Base-by-base conservation (phyloP, 2,797 vertebrate species). In the Gallinago solitaria region DNA sequence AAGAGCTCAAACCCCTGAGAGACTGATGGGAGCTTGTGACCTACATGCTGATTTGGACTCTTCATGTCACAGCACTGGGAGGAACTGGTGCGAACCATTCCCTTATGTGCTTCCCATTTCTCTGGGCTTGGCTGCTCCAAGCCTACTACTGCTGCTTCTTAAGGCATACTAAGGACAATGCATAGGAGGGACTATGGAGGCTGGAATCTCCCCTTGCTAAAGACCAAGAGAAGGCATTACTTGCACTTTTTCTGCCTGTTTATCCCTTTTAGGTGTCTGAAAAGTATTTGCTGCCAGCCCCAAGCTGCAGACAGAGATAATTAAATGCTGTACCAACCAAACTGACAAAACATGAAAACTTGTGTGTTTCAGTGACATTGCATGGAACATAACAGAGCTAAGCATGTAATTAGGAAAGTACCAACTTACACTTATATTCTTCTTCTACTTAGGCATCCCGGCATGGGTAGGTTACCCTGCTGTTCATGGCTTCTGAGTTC, bases 321-420 rank as follows among this genome's bases (percentile, higher is more conserved):
- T 87, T 64, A 75, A 88, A 94, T 87, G 78, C 94, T 86, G 76
- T 59, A 93, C 94, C 78, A 91, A 63, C 57, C 79, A 59, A 86
- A 68, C 73, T 90, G 76, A 53, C 79, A 93, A 43, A 83, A 78
- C 73, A 81, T 95, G 87, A 90, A 77, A 91, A 89, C 33, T 41
- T 67, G 50, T 53, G n/a, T 76, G 41, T 53, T 94, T 86, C 78
- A 94, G 3, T 67, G 59, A 64, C 43, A 56, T 9, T 77, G 70
- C 63, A 50, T 35, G 61, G 73, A 82, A 48, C 61, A 47, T 88
- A 74, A 77, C 64, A 83, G 16, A 81, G 85, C 76, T 56, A 41
- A 91, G 83, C 61, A 77, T 87, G 68, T 89, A 73, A 92, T 89
- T 92, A 84, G 81, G 87, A 63, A 79, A 85, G 82, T 35, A 89